Percentiles rank a stretch among this genome's conserved stretches.
Evolutionary conservation across 2,797 vertebrate species (phyloP).

Genomic region (Silurus lanzhouensis): DNA sequence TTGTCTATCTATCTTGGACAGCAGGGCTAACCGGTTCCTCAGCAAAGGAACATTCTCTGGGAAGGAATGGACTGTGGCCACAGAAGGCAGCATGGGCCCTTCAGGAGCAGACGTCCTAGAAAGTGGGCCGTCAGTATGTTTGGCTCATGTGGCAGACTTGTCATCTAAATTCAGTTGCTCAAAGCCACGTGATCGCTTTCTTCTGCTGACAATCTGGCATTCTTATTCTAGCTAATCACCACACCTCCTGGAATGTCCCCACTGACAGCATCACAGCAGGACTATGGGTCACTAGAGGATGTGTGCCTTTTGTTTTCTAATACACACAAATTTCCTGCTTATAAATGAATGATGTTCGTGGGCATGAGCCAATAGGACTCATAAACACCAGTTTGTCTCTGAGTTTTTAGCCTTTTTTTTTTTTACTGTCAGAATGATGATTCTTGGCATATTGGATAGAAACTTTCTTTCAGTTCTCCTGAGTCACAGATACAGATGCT

Average conservation of each 20-base stretch:
- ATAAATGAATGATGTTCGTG: constrained; percentile 41
- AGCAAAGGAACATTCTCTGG: constrained; percentile 17
- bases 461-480: constrained; percentile 11
- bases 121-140: constrained; percentile 24
- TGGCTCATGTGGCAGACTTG: constrained; percentile 40
- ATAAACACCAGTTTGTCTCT: neutral
- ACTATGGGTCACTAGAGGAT: constrained; percentile 42
- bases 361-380: constrained; percentile 31
- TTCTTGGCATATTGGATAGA: neutral
- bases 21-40: constrained; percentile 16
- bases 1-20: constrained; percentile 13
- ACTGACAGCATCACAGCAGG: constrained; percentile 50
- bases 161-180: constrained; percentile 43
- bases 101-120: constrained; percentile 17
- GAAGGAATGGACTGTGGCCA: constrained; percentile 19
- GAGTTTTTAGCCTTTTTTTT: neutral
- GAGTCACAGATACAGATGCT: constrained; percentile 3
- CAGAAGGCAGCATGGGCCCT: constrained; percentile 18
- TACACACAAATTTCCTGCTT: neutral
- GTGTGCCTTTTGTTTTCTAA: constrained; percentile 31
- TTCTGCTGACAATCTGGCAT: neutral
- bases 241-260: constrained; percentile 16
- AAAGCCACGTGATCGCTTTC: constrained; percentile 23
- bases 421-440: constrained; percentile 4
- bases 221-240: too few species aligned